These are phyloP conservation scores for Drosophila neonasuta DNA, from an alignment of 2,888 invertebrate genomes.

Conservation along the genomic window DNA sequence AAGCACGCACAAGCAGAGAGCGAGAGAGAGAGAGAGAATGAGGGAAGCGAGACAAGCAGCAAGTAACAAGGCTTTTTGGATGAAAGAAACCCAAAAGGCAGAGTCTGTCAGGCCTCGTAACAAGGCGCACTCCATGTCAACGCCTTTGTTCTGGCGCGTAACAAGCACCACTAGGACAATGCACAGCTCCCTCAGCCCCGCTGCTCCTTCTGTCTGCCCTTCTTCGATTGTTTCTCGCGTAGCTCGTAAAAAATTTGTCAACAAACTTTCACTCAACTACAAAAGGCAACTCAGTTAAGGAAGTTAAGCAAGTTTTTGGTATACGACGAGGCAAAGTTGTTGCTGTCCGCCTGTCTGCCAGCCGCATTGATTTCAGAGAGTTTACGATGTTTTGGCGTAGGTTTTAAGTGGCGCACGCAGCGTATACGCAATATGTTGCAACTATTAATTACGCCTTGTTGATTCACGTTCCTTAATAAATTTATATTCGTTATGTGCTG, in stretches of 20 bases:
- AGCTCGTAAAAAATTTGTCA: conserved; percentile 68
- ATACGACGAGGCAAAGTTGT: background rate
- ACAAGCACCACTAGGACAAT: conserved; percentile 64
- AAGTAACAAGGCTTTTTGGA: conserved; percentile 37
- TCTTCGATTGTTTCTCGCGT: conserved; percentile 44
- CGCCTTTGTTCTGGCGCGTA: conserved; percentile 62
- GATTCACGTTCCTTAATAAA: conserved; percentile 53
- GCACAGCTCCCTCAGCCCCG: background rate
- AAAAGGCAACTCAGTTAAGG: conserved; percentile 20
- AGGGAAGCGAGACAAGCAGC: conserved; percentile 4
- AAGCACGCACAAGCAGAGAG: conserved; percentile 49
- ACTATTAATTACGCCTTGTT: conserved; percentile 69
- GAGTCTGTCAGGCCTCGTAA: conserved; percentile 13
- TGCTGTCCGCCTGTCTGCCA: conserved; percentile 4
- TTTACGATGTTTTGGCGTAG: conserved; percentile 46
- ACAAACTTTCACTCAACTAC: conserved; percentile 45
- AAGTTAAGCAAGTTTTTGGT: conserved; percentile 11
- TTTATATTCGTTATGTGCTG: conserved; percentile 42
- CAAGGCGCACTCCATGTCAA: conserved; percentile 58
- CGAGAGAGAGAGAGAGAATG: background rate
- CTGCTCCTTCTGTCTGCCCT: background rate
- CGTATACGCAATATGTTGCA: conserved; percentile 60
- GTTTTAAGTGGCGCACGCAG: conserved; percentile 61
- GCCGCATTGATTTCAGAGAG: conserved; percentile 36
- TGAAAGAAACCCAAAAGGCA: conserved; percentile 9